Base-by-base conservation (phyloP, 1,140 invertebrate genomes). In the Triops cancriformis region DNA sequence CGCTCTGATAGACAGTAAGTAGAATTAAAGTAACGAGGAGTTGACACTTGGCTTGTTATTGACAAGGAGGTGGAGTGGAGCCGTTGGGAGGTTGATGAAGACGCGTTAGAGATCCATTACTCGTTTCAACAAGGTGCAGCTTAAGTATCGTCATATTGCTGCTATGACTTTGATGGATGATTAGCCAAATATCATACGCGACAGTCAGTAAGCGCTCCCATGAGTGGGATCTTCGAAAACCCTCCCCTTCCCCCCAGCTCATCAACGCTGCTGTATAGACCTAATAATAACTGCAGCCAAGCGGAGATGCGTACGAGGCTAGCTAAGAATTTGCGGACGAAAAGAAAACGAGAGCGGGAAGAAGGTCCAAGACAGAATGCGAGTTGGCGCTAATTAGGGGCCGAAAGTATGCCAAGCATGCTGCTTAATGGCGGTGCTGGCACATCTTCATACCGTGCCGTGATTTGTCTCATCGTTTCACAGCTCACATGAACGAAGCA, bases 381-480 rank as follows among this genome's bases (percentile, higher is more conserved):
- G 23, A 64, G 10, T 64, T 64, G 51, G 51, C 14, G 51, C 51
- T 64, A 64, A 64, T 64, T 64, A 64, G 51, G 51, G 51, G 51
- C 51, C 51, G 51, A 23, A 64, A 64, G 51, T 64, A 64, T 64
- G 51, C 51, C 51, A 64, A 64, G 23, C 51, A 64, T 64, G 51
- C 51, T 64, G 51, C 51, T 64, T 64, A 64, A 64, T 64, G 14
- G 51, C 51, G 14, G 51, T 23, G 51, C 51, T 64, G 51, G 51
- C 51, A 64, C 51, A 64, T 64, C 51, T 64, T 64, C 51, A 64
- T 64, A 64, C 51, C 51, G 51, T 23, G 23, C 51, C 51, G 51
- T 64, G 51, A 64, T 64, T 64, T 64, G 51, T 64, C 51, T 64
- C 51, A 64, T 64, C 51, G 51, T 64, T 64, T 64, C 51, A 23